phyloP scores from a whole-genome alignment of 2,888 invertebrate genomes.

The Branchipolynoe longqiensis region DNA sequence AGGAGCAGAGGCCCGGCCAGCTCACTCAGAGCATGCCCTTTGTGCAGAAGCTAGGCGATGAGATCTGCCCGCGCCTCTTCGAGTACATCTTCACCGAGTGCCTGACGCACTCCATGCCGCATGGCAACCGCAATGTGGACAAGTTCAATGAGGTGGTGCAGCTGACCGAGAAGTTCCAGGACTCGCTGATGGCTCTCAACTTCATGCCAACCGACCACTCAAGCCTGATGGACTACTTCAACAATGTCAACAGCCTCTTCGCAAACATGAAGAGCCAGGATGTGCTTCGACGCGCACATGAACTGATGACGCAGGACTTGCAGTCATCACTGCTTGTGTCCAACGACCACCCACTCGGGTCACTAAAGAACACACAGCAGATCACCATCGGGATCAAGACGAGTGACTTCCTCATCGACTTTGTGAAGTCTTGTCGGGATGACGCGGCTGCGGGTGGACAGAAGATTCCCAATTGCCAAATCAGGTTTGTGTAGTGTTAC shows the following conservation, averaged over 20 bases:
- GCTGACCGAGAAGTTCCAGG: constrained; percentile 66
- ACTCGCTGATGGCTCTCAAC: constrained; percentile 55
- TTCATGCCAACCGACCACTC: constrained; percentile 61
- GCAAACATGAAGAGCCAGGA: constrained; percentile 67
- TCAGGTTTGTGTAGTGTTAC: constrained; percentile 67
- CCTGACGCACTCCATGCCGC: constrained; percentile 63
- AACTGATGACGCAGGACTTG: constrained; percentile 66
- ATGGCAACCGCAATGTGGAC: constrained; percentile 62
- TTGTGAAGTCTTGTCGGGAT: constrained; percentile 61
- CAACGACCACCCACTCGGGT: constrained; percentile 63
- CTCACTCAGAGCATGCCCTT: constrained; percentile 16
- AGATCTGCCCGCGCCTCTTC: constrained; percentile 62
- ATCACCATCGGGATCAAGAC: not conserved
- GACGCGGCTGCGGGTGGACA: constrained; percentile 60
- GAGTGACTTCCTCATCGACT: constrained; percentile 36
- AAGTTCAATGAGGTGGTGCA: constrained; percentile 62
- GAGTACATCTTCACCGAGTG: constrained; percentile 67
- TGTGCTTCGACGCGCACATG: constrained; percentile 63
- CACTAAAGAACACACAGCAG: not conserved
- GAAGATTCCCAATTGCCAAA: constrained; percentile 65
- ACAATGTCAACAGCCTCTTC: constrained; percentile 68
- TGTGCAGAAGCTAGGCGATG: constrained; percentile 58
- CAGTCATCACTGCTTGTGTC: constrained; percentile 57
- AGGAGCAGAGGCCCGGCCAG: not conserved
- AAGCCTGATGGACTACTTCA: constrained; percentile 66